A percentile compares a stretch with the other conserved stretches of the same genome.
These are phyloP conservation scores for Microctonus hyperodae DNA, from an alignment of 2,888 invertebrate genomes.

Conservation along the genomic window DNA sequence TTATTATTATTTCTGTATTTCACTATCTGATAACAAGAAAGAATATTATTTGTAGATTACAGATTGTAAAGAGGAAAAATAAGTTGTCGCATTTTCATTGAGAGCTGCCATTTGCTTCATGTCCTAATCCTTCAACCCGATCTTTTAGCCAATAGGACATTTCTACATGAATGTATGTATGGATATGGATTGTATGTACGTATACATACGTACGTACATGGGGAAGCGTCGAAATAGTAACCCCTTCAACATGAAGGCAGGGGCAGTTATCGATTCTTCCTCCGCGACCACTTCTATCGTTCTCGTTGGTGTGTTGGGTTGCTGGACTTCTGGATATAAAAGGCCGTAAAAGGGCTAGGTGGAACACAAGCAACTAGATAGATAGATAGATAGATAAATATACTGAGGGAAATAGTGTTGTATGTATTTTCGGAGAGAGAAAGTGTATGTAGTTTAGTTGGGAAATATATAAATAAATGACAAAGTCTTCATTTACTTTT, in stretches of 20 bases:
- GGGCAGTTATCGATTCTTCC: slow-evolving; percentile 57
- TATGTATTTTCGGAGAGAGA: neutral
- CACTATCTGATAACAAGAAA: neutral
- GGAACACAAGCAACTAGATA: slow-evolving; percentile 11
- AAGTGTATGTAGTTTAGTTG: neutral
- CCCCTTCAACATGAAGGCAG: slow-evolving; percentile 50
- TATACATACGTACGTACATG: slow-evolving; percentile 10
- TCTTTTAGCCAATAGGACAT: slow-evolving; percentile 1
- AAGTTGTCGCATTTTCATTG: neutral
- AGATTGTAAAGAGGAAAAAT: neutral
- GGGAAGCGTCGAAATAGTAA: slow-evolving; percentile 42
- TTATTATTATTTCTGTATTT: neutral
- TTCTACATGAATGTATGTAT: too few relatives aligned
- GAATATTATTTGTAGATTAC: neutral
- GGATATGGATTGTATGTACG: too few relatives aligned
- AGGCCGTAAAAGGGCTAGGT: slow-evolving; percentile 2
- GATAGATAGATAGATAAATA: too few relatives aligned
- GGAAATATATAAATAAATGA: neutral
- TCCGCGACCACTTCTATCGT: slow-evolving; percentile 38
- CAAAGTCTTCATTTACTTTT: neutral
- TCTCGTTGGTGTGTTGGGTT: slow-evolving; percentile 33
- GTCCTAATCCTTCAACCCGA: neutral
- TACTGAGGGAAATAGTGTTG: too few relatives aligned
- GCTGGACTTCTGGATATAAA: slow-evolving; percentile 47
- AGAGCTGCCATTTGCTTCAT: slow-evolving; percentile 11